A percentile compares a stretch with the other conserved stretches of the same genome.
Evolutionary conservation across 2,888 invertebrate species (phyloP).

Genomic region (Eupithecia abbreviata): DNA sequence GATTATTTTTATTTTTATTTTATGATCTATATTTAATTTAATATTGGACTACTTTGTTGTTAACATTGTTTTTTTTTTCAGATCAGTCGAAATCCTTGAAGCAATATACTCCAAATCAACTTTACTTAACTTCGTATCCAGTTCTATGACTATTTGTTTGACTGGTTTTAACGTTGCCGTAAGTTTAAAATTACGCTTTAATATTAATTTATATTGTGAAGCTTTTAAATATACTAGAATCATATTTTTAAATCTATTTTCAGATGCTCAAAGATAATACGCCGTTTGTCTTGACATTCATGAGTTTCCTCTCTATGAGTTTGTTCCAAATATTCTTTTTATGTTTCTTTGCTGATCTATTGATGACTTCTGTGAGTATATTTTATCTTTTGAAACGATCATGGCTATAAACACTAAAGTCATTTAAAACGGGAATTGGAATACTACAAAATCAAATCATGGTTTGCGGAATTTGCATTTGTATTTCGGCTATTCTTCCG

Average conservation of each 20-base stretch:
- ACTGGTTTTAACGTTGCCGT: slow-evolving; percentile 68
- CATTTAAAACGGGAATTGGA: too few relatives aligned
- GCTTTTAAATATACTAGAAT: not conserved
- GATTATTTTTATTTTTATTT: too few relatives aligned
- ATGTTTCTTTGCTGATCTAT: slow-evolving; percentile 66
- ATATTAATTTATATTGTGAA: not conserved
- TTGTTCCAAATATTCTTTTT: slow-evolving; percentile 65
- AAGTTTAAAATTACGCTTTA: slow-evolving; percentile 20
- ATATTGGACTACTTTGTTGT: not conserved
- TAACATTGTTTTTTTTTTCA: slow-evolving; percentile 37
- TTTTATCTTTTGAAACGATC: not conserved
- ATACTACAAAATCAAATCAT: too few relatives aligned
- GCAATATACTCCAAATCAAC: slow-evolving; percentile 58
- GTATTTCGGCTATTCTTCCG: not conserved
- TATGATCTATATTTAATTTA: not conserved
- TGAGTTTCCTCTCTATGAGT: slow-evolving; percentile 59
- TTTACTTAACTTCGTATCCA: slow-evolving; percentile 61
- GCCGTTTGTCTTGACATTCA: slow-evolving; percentile 51
- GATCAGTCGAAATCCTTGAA: slow-evolving; percentile 56
- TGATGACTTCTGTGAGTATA: slow-evolving; percentile 62
- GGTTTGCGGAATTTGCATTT: not conserved
- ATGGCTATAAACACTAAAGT: too few relatives aligned
- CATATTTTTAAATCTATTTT: slow-evolving; percentile 31
- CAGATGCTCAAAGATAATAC: slow-evolving; percentile 58
- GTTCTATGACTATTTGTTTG: slow-evolving; percentile 64